phyloP scores from a whole-genome alignment of 2,797 vertebrate species.

The Pogoniulus pusillus region DNA sequence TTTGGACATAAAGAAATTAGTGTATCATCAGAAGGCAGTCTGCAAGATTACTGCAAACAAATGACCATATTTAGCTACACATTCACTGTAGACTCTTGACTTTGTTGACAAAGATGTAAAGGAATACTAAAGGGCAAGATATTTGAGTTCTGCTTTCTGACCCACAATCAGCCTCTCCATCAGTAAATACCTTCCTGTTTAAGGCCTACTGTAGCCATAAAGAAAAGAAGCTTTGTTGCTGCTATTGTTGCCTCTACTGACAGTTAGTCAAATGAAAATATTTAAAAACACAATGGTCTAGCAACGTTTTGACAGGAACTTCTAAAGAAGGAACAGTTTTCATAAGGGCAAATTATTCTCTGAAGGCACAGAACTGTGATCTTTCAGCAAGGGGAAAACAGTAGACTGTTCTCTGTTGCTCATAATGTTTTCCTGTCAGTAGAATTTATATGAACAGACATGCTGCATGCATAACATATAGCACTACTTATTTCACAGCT shows the following conservation, averaged over 20 bases:
- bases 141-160: background rate
- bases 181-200: background rate
- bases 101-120: background rate
- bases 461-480: background rate
- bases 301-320: background rate
- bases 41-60: background rate
- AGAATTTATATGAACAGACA: background rate
- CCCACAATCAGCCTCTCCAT: fast-evolving
- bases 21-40: background rate
- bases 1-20: background rate
- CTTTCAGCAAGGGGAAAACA: background rate
- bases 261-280: background rate
- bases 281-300: background rate
- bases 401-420: background rate
- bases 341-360: background rate
- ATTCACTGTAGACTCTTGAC: background rate
- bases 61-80: background rate
- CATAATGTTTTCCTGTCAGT: background rate
- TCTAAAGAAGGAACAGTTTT: background rate
- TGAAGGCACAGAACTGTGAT: background rate
- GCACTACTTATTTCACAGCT: background rate
- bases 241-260: background rate
- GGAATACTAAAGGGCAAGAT: background rate
- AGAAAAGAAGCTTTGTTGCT: background rate
- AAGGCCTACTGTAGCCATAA: background rate